A percentile compares a stretch with the other conserved stretches of the same genome.
phyloP scores from a whole-genome alignment of 30 jellyfish, hydroid and myxozoan species.

The Mastigias papua region DNA sequence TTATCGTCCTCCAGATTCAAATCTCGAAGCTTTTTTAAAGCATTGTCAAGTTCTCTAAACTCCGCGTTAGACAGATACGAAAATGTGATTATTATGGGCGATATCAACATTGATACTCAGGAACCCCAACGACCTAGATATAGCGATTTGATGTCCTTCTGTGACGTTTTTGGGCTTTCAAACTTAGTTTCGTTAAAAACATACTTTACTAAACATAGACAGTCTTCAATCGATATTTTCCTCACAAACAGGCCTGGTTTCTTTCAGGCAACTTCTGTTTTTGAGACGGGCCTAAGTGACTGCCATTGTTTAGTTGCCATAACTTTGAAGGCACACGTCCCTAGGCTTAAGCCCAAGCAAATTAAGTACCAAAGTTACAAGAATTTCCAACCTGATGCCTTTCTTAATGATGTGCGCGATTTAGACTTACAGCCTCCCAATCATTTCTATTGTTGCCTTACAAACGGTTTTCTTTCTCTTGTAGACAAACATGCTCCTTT shows the following conservation, averaged over 20 bases:
- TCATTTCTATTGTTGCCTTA: slow-evolving; percentile 2
- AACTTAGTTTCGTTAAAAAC: background rate
- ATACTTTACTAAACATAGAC: background rate
- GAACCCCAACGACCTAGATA: slow-evolving; percentile 42
- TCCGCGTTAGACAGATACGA: slow-evolving; percentile 14
- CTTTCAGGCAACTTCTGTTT: slow-evolving; percentile 39
- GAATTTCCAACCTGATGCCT: background rate
- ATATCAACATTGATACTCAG: too few relatives aligned
- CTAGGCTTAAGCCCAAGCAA: slow-evolving; percentile 8
- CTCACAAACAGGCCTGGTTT: slow-evolving; percentile 29
- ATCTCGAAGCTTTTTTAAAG: slow-evolving; percentile 16
- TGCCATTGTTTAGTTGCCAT: slow-evolving; percentile 25
- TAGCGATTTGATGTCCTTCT: background rate
- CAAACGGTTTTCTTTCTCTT: slow-evolving; percentile 15
- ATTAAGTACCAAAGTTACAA: slow-evolving; percentile 25
- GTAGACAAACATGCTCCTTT: slow-evolving; percentile 68
- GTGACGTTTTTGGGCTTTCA: background rate
- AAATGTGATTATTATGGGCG: slow-evolving; percentile 7
- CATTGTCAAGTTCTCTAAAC: slow-evolving; percentile 6
- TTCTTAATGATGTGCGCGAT: slow-evolving; percentile 19
- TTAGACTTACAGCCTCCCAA: slow-evolving; percentile 24
- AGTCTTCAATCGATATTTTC: slow-evolving; percentile 28
- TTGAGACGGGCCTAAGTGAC: slow-evolving; percentile 52
- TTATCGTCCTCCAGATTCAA: slow-evolving; percentile 23
- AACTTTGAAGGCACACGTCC: slow-evolving; percentile 22